Evolutionary conservation across 2,797 vertebrate genomes (phyloP), one percentile per base, ranked within the genome.

Genomic region (Nannoperca obscura): DNA sequence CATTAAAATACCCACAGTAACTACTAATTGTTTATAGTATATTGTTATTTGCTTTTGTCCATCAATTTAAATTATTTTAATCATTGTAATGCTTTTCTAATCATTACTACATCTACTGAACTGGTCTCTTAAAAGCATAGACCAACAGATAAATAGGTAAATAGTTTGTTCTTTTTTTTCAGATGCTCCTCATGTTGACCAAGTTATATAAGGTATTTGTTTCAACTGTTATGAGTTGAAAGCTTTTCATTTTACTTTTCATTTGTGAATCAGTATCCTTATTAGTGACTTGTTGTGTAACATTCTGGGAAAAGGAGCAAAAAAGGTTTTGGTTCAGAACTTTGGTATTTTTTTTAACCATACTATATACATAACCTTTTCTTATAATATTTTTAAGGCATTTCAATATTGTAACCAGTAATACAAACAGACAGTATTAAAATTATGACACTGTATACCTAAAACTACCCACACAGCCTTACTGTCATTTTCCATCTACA

Each of bases 201-300:
- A 34, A 19, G 42, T 20, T 36, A 47, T n/a, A 32, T 36, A 32
- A 22, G 5, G 0, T 22, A 55, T 42, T 53, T 36, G 3, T 9
- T 32, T 15, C 7, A 24, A 15, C 24, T 24, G n/a, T 52, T 17
- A 74, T 63, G 20, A 57, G 14, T 34, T 34, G 12, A 67, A 62
- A 80, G 57, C 44, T 69, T 80, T 80, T 62, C 15, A 60, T 59
- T 46, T 57, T 7, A 49, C 4, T 42, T 69, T 44, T 52, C 9
- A 49, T 53, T 71, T 8, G 32, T 55, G n/a, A 60, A 71, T 63
- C 10, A 27, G 19, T 36, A 32, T 53, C 5, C 54, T 22, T 49
- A 32, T 55, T 40, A 5, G n/a, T 30, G 17, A 44, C 11, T 57
- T 3, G 22, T 46, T 38, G 65, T 15, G 20, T 15, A 19, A 15